These are phyloP conservation scores for Heliothis peltigera DNA, from an alignment of 2,888 invertebrate species.

Conservation along the genomic window DNA sequence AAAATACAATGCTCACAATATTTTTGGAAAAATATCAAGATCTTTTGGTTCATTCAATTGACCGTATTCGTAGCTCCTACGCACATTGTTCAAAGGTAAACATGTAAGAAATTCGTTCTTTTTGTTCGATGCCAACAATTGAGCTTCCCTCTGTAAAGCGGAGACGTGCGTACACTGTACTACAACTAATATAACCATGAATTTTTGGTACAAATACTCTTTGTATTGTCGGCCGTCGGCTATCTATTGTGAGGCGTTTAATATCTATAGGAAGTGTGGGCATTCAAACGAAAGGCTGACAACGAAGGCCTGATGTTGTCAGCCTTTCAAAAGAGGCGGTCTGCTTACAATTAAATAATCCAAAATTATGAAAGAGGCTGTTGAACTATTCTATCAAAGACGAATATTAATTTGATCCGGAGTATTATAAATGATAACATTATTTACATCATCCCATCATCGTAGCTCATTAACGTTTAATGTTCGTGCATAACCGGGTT, in stretches of 20 bases:
- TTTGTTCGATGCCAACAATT: conserved; percentile 78
- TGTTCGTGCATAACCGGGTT: conserved; percentile 67
- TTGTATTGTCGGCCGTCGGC: conserved; percentile 74
- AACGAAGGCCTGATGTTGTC: conserved; percentile 70
- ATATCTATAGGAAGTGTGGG: conserved; percentile 77
- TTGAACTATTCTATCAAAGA: conserved; percentile 63
- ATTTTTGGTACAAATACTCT: conserved; percentile 76
- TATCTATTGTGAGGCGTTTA: conserved; percentile 77
- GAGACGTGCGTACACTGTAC: conserved; percentile 62
- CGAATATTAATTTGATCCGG: conserved; percentile 64
- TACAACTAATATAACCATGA: conserved; percentile 68
- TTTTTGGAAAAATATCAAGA: conserved; percentile 68
- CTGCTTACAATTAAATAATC: conserved; percentile 70
- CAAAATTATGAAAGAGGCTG: conserved; percentile 59
- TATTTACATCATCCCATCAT: conserved; percentile 73
- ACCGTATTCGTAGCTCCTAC: conserved; percentile 77
- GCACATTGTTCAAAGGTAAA: conserved; percentile 83
- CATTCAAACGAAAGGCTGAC: conserved; percentile 64
- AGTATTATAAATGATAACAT: conserved; percentile 69
- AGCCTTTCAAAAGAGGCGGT: conserved; percentile 73
- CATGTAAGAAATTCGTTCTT: conserved; percentile 80
- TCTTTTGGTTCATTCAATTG: conserved; percentile 56
- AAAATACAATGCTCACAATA: too few species aligned
- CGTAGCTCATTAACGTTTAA: conserved; percentile 74
- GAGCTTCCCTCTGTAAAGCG: conserved; percentile 68